Evolutionary conservation across 2,888 invertebrate genomes (phyloP), one percentile per base, ranked within the genome.

Genomic region (Anthophora plumipes): DNA sequence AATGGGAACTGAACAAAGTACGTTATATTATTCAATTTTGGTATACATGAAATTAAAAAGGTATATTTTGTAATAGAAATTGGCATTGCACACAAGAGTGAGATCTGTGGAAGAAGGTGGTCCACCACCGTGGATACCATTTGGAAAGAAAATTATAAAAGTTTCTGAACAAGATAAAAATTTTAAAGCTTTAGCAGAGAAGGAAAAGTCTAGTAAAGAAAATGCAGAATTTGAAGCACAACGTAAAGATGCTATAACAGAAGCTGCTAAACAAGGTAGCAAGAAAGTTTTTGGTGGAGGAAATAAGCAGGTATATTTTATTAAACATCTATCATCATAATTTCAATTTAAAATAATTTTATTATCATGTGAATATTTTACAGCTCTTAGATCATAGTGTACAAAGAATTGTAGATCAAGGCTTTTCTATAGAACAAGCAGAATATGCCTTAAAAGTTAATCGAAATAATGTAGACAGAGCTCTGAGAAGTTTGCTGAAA

Each of bases 91-190:
- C 60, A 91, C 91, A 83, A 85, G 92, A 94, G 94, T 95, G 67
- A 94, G 95, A 48, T 94, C 95, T 71, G 95, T 95, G 9, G 95
- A 95, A 73, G 96, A 97, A 87, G 97, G 97, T 82, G 97, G 97
- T 0, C 98, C 98, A 1, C 98, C 97, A 55, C 96, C 97, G 52
- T 98, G 98, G 98, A 97, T 98, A 88, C 96, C 98, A 48, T 98
- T 98, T 94, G 98, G 98, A 0, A 96, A 97, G 89, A 96, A 95
- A 90, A 95, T 97, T 71, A 94, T 96, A 87, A 94, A 95, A 68
- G 93, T 94, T 7, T 91, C 93, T 46, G 93, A 95, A 39, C 94
- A 95, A 54, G 96, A 96, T 80, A 95, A 95, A 85, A 95, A 95
- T 89, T 97, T 97, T 82, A 97, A 97, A 91, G 96, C 97, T 77